Evolutionary conservation across 2,797 vertebrate genomes (phyloP).

Genomic region (Chloroceryle amazona): DNA sequence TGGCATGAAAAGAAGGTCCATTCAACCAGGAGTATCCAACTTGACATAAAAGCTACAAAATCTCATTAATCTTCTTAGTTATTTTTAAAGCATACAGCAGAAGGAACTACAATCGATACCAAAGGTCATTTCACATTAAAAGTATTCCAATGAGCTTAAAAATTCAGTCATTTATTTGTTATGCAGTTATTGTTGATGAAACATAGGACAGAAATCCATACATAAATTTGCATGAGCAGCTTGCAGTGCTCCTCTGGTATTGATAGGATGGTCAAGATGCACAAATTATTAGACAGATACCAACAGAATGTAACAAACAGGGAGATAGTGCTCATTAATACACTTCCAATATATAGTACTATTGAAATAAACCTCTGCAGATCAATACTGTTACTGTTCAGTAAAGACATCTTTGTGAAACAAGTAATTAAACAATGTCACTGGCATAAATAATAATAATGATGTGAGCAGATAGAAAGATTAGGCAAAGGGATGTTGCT

Average conservation of each 20-base stretch:
- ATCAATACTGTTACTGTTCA: background rate
- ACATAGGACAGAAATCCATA: background rate
- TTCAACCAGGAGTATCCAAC: background rate
- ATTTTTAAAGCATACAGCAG: constrained; percentile 49
- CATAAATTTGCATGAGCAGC: background rate
- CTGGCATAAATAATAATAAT: background rate
- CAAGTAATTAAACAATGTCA: background rate
- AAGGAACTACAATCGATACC: constrained; percentile 36
- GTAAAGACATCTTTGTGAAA: background rate
- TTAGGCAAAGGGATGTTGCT: background rate
- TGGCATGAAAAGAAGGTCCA: constrained; percentile 1
- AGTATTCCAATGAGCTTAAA: constrained; percentile 39
- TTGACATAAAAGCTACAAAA: constrained; percentile 38
- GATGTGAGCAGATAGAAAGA: background rate
- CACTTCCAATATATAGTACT: background rate
- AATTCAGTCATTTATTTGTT: constrained; percentile 41
- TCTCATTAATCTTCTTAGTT: constrained; percentile 50
- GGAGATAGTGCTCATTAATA: background rate
- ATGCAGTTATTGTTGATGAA: constrained; percentile 38
- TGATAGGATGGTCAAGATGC: background rate
- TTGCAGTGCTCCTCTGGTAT: background rate
- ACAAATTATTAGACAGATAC: background rate
- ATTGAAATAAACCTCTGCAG: background rate
- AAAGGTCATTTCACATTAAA: constrained; percentile 54
- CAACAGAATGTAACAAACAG: background rate